Evolutionary conservation across 2,888 invertebrate species (phyloP).

Genomic region (Dexiosoma caninum): DNA sequence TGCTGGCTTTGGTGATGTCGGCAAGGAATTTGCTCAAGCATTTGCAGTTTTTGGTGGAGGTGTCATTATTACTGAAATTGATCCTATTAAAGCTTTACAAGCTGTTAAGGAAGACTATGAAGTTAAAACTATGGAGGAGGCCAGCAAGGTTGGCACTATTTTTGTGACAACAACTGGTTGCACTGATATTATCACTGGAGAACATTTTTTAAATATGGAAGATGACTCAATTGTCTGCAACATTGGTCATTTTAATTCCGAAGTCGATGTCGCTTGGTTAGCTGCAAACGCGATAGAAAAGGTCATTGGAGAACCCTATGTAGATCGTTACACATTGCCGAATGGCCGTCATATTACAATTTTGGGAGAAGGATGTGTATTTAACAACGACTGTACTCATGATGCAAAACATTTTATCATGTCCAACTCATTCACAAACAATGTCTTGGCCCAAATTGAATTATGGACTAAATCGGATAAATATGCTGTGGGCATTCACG

Average conservation of each 20-base stretch:
- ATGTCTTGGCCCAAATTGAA: slow-evolving; percentile 99
- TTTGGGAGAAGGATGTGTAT: slow-evolving; percentile 96
- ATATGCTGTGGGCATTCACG: slow-evolving; percentile 93
- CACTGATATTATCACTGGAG: slow-evolving; percentile 91
- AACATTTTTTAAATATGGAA: slow-evolving; percentile 94
- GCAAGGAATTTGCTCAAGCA: slow-evolving; percentile 97
- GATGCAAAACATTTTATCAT: slow-evolving; percentile 99
- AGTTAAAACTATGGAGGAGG: slow-evolving; percentile 98
- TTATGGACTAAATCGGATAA: slow-evolving; percentile 93
- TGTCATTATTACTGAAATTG: slow-evolving; percentile 98
- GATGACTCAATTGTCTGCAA: slow-evolving; percentile 99
- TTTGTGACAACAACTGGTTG: slow-evolving; percentile 99
- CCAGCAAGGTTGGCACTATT: slow-evolving; percentile 92
- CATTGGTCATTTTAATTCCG: slow-evolving; percentile 99
- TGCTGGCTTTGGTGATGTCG: slow-evolving; percentile 99
- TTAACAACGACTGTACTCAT: slow-evolving; percentile 98
- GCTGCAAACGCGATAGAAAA: slow-evolving; percentile 92
- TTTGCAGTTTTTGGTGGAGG: slow-evolving; percentile 96
- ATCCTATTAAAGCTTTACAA: slow-evolving; percentile 99
- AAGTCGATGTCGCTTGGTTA: slow-evolving; percentile 97
- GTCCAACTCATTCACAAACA: slow-evolving; percentile 99
- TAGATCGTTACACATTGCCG: slow-evolving; percentile 92
- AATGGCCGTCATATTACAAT: slow-evolving; percentile 96
- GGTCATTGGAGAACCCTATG: slow-evolving; percentile 97
- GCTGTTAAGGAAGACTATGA: slow-evolving; percentile 99